phyloP scores from a whole-genome alignment of 2,888 invertebrate species.

The Dioctria rufipes region DNA sequence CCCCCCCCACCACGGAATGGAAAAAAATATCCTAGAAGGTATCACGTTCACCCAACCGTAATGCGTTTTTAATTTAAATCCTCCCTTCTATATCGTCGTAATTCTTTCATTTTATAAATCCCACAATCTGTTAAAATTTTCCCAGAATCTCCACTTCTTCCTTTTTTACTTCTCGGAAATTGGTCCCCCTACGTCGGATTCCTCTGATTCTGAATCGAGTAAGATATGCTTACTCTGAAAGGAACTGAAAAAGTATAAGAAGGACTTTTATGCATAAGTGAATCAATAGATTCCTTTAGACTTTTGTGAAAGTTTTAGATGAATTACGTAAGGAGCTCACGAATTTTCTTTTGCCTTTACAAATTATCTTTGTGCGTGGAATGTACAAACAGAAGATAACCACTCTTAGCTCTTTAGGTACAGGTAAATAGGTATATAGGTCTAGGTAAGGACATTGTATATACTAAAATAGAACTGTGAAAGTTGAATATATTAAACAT shows the following conservation, averaged over 20 bases:
- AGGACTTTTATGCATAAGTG: neutral
- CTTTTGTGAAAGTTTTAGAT: constrained; percentile 23
- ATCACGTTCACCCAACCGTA: neutral
- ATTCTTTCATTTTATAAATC: neutral
- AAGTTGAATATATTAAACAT: neutral
- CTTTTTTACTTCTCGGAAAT: neutral
- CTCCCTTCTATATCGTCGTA: neutral
- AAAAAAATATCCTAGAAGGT: neutral
- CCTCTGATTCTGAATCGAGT: too few species aligned
- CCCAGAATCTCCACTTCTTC: neutral
- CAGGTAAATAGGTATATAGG: too few species aligned
- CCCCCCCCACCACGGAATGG: too few species aligned
- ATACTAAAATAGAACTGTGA: neutral
- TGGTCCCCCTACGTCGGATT: too few species aligned
- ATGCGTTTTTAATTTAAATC: constrained; percentile 35
- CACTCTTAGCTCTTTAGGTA: neutral
- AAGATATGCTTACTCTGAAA: too few species aligned
- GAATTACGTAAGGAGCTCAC: constrained; percentile 8
- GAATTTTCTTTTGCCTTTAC: neutral
- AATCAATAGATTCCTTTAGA: constrained; percentile 1
- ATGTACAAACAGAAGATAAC: constrained; percentile 23
- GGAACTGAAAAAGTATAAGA: neutral
- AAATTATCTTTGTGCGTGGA: constrained; percentile 23
- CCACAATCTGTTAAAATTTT: neutral
- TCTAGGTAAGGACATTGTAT: too few species aligned